A percentile compares a stretch with the other conserved stretches of the same genome.
Evolutionary conservation across 2,797 vertebrate species (phyloP).

Genomic region (Sphenodon punctatus): DNA sequence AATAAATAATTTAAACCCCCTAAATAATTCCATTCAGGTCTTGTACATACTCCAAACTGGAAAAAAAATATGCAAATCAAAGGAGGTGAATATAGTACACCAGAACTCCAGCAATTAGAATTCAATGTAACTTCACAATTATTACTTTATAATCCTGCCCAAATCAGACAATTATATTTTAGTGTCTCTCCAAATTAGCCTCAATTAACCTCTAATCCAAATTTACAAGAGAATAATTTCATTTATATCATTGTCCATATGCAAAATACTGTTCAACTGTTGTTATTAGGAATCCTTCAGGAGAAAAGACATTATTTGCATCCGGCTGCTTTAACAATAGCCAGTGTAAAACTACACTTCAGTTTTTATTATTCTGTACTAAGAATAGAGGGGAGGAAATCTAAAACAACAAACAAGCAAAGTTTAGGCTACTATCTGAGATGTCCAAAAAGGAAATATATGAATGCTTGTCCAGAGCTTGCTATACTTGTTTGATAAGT

Average conservation of each 20-base stretch:
- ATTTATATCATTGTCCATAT: constrained; percentile 31
- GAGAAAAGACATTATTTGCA: constrained; percentile 15
- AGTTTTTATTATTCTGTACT: background rate
- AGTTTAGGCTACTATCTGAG: background rate
- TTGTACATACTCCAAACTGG: background rate
- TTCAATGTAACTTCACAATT: constrained; percentile 39
- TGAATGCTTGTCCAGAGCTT: background rate
- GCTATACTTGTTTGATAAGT: too few species aligned
- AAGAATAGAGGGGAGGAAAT: constrained; percentile 1
- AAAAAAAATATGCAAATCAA: background rate
- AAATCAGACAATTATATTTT: constrained; percentile 53
- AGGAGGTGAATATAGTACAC: background rate
- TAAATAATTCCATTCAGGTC: background rate
- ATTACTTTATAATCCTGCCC: constrained; percentile 43
- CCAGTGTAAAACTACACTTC: background rate
- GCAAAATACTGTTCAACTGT: constrained; percentile 41
- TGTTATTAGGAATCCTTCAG: constrained; percentile 12
- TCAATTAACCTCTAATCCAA: constrained; percentile 61
- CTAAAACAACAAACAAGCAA: background rate
- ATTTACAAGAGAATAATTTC: constrained; percentile 45
- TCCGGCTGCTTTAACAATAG: constrained; percentile 6
- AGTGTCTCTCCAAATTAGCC: constrained; percentile 53
- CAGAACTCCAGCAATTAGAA: constrained; percentile 51
- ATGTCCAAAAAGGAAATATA: too few species aligned
- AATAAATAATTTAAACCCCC: too few species aligned